Evolutionary conservation across 2,888 invertebrate genomes (phyloP), one percentile per base, ranked within the genome.

Genomic region (Selenia dentaria): DNA sequence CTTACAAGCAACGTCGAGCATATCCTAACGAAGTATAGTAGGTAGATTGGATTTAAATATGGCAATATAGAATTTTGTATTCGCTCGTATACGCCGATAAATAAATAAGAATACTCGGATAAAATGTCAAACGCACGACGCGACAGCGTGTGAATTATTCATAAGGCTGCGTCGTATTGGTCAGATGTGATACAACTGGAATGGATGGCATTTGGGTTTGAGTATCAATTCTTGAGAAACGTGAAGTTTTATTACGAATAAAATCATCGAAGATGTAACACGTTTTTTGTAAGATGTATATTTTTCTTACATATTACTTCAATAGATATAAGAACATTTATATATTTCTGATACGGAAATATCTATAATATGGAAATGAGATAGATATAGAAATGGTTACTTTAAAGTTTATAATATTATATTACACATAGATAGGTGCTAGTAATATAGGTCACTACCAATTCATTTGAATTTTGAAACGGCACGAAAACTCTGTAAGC

Each of bases 81-180:
- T 60, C 67, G 60, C 60, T 54, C 57, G 57, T 47, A 56, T 58
- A 50, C 54, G 56, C 54, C 54, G 62, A 62, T 59, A 57, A 65
- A 65, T 67, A 68, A 62, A 64, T 61, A 64, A 45, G 53, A 55
- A 57, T 49, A 54, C 53, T 56, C 37, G 56, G 44, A 57, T 59
- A 36, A 53, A 51, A 49, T 52, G 62, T 45, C 56, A 56, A 55
- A 57, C 54, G 45, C 11, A 42, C 42, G 28, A 20, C 36, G 43
- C 42, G 46, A 57, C 53, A 41, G 31, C 20, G 20, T 24, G 38
- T 70, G 63, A 56, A 67, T 68, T 51, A 70, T 70, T 65, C 64
- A 70, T 60, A 45, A 42, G 32, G 29, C 50, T 8, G 53, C 16
- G 16, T 16, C 22, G 22, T 22, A 22, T 54, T 57, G 58, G 57